Base-by-base conservation (phyloP, 2,113 vertebrate species). In the Labeo catla region DNA sequence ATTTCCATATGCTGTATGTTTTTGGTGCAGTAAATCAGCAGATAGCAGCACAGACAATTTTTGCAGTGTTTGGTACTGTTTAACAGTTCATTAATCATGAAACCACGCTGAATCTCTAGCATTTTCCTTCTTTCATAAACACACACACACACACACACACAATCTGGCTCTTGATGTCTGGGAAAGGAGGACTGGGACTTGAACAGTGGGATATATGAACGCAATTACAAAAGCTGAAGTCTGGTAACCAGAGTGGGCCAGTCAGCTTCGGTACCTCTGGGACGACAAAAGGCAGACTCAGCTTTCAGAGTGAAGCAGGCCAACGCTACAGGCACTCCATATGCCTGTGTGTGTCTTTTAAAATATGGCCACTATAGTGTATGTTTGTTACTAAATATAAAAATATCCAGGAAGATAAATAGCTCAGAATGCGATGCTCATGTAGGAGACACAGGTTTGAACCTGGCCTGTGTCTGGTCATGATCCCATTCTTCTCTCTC, bases 151-250 rank as follows among this genome's bases (percentile, higher is more conserved):
- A 50, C 12, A 34, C n/a, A 39, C 28, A 54, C 28, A 70, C 28
- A 70, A 50, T 68, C 80, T 49, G n/a, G 15, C 8, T 49, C n/a
- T 81, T 82, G 80, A 82, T 82, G 63, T 68, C 45, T 28, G 23
- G 23, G 34, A 68, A 50, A n/a, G 36, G 13, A 50, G 61, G 9
- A 72, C 16, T 83, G 61, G 65, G 81, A 70, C 9, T 19, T 70
- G 66, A n/a, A 83, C 66, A 39, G 66, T 72, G 66, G 65, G 50
- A 54, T 83, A 52, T 83, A 43, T 73, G 66, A 36, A 15, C 0
- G 12, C 81, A 83, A 83, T 73, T 73, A 83, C 49, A 43, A 23
- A 68, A 82, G 80, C 47, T 82, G 81, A 83, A 23, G 49, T 83
- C 13, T 21, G 15, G 81, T 57, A 83, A 54, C 50, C 21, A 12